A percentile compares a stretch with the other conserved stretches of the same genome.
phyloP scores from a whole-genome alignment of 2,113 vertebrate genomes.

The Malurus melanocephalus region DNA sequence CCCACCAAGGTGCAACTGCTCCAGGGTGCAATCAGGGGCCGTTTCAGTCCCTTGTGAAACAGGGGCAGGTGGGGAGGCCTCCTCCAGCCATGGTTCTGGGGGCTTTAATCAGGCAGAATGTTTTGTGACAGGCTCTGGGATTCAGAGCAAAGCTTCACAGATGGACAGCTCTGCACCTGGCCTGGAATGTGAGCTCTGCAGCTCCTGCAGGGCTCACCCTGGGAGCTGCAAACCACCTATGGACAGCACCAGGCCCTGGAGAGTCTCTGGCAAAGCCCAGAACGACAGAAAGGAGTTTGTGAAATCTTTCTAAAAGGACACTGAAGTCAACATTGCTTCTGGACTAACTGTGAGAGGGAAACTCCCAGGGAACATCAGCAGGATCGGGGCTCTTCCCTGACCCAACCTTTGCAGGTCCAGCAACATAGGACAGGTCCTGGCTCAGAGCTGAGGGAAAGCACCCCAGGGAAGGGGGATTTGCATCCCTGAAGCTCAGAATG shows the following conservation, averaged over 20 bases:
- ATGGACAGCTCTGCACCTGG: neutral
- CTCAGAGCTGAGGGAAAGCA: neutral
- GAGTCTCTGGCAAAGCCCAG: neutral
- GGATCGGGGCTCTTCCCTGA: neutral
- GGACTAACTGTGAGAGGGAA: neutral
- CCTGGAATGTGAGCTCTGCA: neutral
- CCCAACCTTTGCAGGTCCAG: neutral
- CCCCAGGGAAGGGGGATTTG: neutral
- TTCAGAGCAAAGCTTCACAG: neutral
- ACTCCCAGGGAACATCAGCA: neutral
- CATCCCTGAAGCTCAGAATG: neutral
- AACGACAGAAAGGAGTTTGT: neutral
- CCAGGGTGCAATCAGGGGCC: accelerated
- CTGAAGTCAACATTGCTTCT: neutral
- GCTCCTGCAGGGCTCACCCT: neutral
- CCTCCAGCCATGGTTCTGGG: neutral
- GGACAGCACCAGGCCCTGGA: accelerated
- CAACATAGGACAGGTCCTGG: neutral
- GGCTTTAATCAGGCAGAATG: neutral
- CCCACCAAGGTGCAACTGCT: neutral
- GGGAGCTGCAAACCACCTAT: neutral
- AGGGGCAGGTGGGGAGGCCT: neutral
- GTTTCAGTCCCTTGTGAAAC: neutral
- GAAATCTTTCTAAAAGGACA: accelerated
- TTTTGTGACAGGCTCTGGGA: neutral